Evolutionary conservation across 64 coral and sea anemone genomes (phyloP).

Genomic region (Stichodactyla mertensii): DNA sequence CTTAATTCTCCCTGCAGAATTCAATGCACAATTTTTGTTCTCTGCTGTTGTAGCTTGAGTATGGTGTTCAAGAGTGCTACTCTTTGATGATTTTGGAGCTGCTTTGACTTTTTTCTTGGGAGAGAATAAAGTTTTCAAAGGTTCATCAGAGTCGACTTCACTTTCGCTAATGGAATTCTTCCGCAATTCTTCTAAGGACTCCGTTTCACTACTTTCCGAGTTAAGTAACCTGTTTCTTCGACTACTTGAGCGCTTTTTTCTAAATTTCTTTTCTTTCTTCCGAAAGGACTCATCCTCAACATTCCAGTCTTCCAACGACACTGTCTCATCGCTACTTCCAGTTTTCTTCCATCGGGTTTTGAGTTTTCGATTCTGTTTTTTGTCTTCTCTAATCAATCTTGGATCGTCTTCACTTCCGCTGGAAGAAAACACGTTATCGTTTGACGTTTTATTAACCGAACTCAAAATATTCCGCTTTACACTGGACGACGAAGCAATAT

Average conservation of each 20-base stretch:
- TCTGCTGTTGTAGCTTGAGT: neutral
- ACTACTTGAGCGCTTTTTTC: neutral
- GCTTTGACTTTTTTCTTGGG: neutral
- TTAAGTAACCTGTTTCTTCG: neutral
- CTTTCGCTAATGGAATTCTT: neutral
- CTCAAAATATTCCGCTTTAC: neutral
- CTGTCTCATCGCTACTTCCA: neutral
- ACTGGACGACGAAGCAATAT: too few species aligned
- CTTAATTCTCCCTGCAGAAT: neutral
- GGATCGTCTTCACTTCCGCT: neutral
- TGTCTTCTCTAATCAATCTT: neutral
- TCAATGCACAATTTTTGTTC: neutral
- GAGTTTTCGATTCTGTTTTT: neutral
- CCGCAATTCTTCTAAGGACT: neutral
- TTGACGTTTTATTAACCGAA: neutral
- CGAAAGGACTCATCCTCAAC: neutral
- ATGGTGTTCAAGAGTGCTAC: neutral
- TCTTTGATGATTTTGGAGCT: neutral
- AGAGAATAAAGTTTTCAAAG: neutral
- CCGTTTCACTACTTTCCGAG: neutral
- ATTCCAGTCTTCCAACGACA: neutral
- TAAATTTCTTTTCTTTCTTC: neutral
- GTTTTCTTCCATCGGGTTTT: neutral
- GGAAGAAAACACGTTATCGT: neutral
- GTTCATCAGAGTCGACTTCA: constrained; percentile 3